Base-by-base conservation (phyloP, 2,888 invertebrate species). In the Troglohyphantes excavatus region DNA sequence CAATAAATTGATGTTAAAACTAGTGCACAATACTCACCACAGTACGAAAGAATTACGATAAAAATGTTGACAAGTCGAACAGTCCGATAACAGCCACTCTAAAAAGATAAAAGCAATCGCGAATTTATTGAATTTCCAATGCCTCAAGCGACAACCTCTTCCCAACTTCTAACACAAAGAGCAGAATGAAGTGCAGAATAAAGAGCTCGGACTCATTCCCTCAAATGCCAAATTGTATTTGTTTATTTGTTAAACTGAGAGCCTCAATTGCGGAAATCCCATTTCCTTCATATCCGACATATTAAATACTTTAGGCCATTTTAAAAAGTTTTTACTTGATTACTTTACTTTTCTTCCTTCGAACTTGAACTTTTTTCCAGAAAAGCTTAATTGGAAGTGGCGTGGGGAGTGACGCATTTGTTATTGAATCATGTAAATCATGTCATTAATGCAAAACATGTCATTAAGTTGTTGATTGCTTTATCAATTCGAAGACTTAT, bases 221-320 rank as follows among this genome's bases (percentile, higher is more conserved):
- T 26, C 2, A 65, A 65, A 26, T 65, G 33, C 68, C 17, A 29
- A 19, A 29, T 68, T 27, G 21, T 68, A 68, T 68, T 68, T 68
- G 17, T 33, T 27, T 68, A 29, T 29, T 19, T 6, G 68, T 29
- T 68, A 29, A 68, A 68, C 13, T 68, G 68, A 19, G 33, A 68
- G 17, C n/a, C 68, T 23, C 29, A 29, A 65, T 26, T 26, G 33
- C 46, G 46, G 46, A 46, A 33, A 9, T n/a, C n/a, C 33, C 46
- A 46, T 46, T 33, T 33, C 33, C 9, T 9, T 46, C 46, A 46
- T 33, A 33, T 33, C 33, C 33, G 17, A 46, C 46, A 2, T 17
- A 46, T 17, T 46, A 17, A 46, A 17, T 7, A 46, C 46, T 46
- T 46, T 17, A 46, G 33, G 11, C 46, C 46, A 46, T 46, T 46